Evolutionary conservation across 2,888 invertebrate species (phyloP), one percentile per base, ranked within the genome.

Genomic region (Anarsia innoxiella): DNA sequence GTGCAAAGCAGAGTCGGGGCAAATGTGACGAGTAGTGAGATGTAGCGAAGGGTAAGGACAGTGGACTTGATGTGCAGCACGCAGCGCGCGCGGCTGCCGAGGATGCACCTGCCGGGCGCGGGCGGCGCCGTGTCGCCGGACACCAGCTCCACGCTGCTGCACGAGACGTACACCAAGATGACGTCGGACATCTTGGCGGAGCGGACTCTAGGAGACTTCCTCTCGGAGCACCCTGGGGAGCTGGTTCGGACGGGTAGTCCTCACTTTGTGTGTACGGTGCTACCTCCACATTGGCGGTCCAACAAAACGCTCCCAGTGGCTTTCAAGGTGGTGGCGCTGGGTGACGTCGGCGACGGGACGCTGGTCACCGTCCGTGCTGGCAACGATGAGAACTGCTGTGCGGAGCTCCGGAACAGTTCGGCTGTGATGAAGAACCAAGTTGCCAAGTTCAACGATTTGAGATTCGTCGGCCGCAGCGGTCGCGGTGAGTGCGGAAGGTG

Each of bases 391-490:
- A 99, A 98, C 84, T 96, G 92, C 73, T 96, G 95, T 69, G 98
- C 96, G 26, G 99, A 99, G 75, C 79, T 98, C 55, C 84, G 97
- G 63, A 99, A 99, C 83, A 93, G 93, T 56, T 94, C 95, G 35
- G 96, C 99, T 19, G 92, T 97, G 63, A 96, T 99, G 94, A 97
- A 97, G 87, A 97, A 97, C 77, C 96, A 97, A 75, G 96, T 99
- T 58, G 99, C 99, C 53, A 97, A 97, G 86, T 99, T 99, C 86
- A 97, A 97, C 77, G 99, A 99, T 86, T 88, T 99, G 60, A 89
- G 99, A 73, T 99, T 99, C 87, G 97, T 99, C 60, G 99, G 99
- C 55, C 89, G 98, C 74, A 97, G 97, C 74, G 99, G 99, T 61
- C 89, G 99, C 91, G 99, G 99, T 98, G 86, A 92, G 91, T 87